Evolutionary conservation across 2,888 invertebrate genomes (phyloP).

Genomic region (Drosophila limbata): DNA sequence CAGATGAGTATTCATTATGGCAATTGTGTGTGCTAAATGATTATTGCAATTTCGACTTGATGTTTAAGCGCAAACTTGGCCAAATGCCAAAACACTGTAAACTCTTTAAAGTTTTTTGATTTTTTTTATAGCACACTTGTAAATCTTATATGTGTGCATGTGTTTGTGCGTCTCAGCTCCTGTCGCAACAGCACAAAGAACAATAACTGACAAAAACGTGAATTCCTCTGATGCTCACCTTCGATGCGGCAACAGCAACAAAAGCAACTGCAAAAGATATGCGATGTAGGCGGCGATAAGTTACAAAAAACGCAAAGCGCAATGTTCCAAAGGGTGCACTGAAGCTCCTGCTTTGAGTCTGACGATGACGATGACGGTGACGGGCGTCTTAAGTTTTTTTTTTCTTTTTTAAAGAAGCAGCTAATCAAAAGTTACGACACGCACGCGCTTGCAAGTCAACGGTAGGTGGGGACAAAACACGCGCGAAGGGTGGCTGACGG

Average conservation of each 20-base stretch:
- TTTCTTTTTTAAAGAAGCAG: slow-evolving; percentile 2
- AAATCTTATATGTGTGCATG: slow-evolving; percentile 1
- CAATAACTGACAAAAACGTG: slow-evolving; percentile 32
- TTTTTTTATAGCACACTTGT: slow-evolving; percentile 8
- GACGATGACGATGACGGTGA: slow-evolving; percentile 13
- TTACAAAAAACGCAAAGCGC: slow-evolving; percentile 62
- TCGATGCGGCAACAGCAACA: slow-evolving; percentile 30
- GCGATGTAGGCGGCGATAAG: slow-evolving; percentile 78
- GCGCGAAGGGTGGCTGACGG: neutral
- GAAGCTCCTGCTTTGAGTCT: slow-evolving; percentile 34
- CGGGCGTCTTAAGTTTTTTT: slow-evolving; percentile 1
- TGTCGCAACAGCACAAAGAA: slow-evolving; percentile 20
- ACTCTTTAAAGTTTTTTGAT: neutral
- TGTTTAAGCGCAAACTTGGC: neutral
- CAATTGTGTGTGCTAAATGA: slow-evolving; percentile 34
- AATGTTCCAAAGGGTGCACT: slow-evolving; percentile 61
- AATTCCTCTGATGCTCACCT: slow-evolving; percentile 65
- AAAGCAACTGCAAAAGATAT: slow-evolving; percentile 43
- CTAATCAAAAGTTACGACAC: slow-evolving; percentile 82
- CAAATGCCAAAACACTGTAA: slow-evolving; percentile 26
- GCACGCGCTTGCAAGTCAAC: slow-evolving; percentile 63
- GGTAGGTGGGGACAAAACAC: neutral
- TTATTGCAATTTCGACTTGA: slow-evolving; percentile 12
- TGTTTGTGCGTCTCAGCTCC: neutral
- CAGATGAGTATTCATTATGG: slow-evolving; percentile 46